A percentile compares a stretch with the other conserved stretches of the same genome.
Evolutionary conservation across 2,888 invertebrate species (phyloP).

Genomic region (Synergus laeviventris): DNA sequence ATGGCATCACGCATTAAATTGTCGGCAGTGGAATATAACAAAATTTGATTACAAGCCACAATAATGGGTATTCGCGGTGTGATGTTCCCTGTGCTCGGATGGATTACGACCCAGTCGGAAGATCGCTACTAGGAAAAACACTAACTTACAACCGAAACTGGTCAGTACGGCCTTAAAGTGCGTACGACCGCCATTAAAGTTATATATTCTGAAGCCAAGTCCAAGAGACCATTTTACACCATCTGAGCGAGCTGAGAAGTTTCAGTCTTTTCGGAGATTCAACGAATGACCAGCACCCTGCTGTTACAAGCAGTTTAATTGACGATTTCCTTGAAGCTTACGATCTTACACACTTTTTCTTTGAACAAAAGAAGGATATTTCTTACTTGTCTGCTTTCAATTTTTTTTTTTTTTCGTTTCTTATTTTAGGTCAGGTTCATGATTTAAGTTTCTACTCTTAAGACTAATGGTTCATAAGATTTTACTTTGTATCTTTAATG

Average conservation of each 20-base stretch:
- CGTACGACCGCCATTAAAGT: conserved; percentile 42
- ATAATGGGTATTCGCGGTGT: conserved; percentile 46
- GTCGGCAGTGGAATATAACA: conserved; percentile 50
- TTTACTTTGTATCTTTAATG: not conserved
- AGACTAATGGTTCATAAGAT: conserved; percentile 2
- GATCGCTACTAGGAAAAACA: conserved; percentile 68
- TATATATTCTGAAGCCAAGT: conserved; percentile 53
- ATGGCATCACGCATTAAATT: conserved; percentile 40
- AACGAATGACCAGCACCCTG: conserved; percentile 28
- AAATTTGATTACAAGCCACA: conserved; percentile 68
- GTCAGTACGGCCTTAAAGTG: conserved; percentile 46
- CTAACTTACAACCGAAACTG: conserved; percentile 62
- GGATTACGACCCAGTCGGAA: conserved; percentile 53
- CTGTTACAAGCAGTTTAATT: conserved; percentile 24
- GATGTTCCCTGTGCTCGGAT: conserved; percentile 48
- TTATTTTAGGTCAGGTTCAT: not conserved
- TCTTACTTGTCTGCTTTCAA: not conserved
- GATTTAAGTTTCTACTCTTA: not conserved
- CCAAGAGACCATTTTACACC: conserved; percentile 41
- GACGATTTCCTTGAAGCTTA: conserved; percentile 18
- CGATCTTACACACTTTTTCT: not conserved
- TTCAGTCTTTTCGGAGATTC: conserved; percentile 35
- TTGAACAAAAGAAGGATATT: not conserved
- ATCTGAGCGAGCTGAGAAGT: conserved; percentile 22
- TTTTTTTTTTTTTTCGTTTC: not conserved